Conservation (phyloP, 2,797 vertebrate genomes). For the Coccyzus lansbergi region DNA sequence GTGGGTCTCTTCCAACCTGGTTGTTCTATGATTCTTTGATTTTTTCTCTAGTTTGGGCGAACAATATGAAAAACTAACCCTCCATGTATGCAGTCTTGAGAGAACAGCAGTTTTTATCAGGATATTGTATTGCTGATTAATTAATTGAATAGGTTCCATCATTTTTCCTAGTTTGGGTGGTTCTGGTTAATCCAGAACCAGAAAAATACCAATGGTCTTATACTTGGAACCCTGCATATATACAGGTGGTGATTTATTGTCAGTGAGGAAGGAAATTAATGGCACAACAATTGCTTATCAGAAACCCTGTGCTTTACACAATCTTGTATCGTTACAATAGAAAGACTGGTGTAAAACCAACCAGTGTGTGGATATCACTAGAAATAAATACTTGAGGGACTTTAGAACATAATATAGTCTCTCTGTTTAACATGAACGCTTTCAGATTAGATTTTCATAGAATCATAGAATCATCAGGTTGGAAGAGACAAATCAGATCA, state of each 20-base stretch:
- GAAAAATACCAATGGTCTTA: not conserved
- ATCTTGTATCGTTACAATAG: not conserved
- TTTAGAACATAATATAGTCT: not conserved
- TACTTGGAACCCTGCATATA: not conserved
- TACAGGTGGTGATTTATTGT: not conserved
- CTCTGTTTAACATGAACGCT: not conserved
- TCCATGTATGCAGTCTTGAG: not conserved
- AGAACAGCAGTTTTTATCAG: not conserved
- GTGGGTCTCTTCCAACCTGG: too few relatives aligned
- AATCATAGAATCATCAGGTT: too few relatives aligned
- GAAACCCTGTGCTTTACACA: not conserved
- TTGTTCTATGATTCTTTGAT: too few relatives aligned
- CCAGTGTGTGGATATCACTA: not conserved
- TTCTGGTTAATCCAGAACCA: not conserved
- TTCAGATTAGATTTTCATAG: not conserved
- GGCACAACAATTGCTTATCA: not conserved
- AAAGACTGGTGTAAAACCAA: not conserved
- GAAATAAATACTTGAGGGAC: not conserved
- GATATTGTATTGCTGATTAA: not conserved
- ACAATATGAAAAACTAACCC: not conserved
- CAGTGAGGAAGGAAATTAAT: not conserved
- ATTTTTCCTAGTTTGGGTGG: not conserved
- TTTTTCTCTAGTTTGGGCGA: too few relatives aligned
- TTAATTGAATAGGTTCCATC: not conserved
- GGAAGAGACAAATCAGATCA: too few relatives aligned